Evolutionary conservation across 2,797 vertebrate species (phyloP).

Genomic region (Sphaeramia orbicularis): DNA sequence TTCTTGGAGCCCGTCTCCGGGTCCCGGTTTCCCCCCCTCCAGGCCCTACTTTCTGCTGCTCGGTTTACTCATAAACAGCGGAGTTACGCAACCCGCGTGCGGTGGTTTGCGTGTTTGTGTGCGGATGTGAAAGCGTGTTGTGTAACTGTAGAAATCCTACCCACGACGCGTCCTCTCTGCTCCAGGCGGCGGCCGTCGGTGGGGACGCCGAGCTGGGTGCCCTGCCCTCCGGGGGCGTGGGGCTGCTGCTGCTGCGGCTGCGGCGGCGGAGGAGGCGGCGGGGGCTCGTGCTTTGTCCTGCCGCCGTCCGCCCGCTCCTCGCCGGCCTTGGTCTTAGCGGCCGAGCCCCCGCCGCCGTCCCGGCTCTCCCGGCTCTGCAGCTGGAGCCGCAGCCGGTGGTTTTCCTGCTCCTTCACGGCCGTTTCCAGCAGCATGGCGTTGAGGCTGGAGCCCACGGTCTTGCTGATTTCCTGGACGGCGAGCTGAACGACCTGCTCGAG

Average conservation of each 20-base stretch:
- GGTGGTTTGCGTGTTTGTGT: constrained; percentile 8
- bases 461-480: constrained; percentile 87
- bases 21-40: constrained; percentile 22
- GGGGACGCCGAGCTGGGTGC: constrained; percentile 49
- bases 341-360: constrained; percentile 34
- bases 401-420: constrained; percentile 84
- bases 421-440: constrained; percentile 85
- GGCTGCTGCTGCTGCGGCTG: constrained; percentile 35
- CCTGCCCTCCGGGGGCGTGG: constrained; percentile 59
- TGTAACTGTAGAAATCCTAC: constrained; percentile 67
- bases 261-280: neutral
- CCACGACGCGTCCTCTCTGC: constrained; percentile 82
- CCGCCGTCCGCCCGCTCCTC: constrained; percentile 53
- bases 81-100: constrained; percentile 54
- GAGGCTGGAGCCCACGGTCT: constrained; percentile 82
- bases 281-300: constrained; percentile 66
- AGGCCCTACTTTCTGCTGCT: constrained; percentile 24
- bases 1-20: too few relatives aligned
- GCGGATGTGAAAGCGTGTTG: constrained; percentile 25
- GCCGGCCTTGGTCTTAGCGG: constrained; percentile 29
- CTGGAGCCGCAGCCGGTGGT: constrained; percentile 74
- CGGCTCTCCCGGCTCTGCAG: constrained; percentile 71
- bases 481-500: constrained; percentile 88
- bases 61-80: constrained; percentile 12
- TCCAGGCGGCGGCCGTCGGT: constrained; percentile 80